Evolutionary conservation across 1,140 invertebrate genomes (phyloP).

Genomic region (Mesaphorura yosii): DNA sequence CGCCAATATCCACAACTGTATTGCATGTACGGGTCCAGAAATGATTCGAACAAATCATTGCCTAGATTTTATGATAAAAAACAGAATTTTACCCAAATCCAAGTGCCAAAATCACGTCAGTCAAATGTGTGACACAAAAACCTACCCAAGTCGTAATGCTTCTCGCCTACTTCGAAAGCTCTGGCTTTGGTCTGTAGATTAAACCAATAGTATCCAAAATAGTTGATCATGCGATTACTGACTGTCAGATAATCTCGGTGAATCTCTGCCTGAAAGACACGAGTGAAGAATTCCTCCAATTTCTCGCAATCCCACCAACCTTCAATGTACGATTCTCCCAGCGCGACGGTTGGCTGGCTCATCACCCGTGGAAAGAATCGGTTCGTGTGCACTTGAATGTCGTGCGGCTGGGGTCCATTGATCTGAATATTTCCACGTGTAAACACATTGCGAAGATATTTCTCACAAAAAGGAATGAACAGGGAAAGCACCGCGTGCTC

Average conservation of each 20-base stretch:
- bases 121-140: no score
- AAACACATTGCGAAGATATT: no score
- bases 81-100: not conserved
- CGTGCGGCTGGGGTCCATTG: no score
- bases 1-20: constrained; percentile 14
- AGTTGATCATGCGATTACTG: constrained; percentile 1
- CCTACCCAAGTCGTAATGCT: constrained; percentile 13
- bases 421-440: no score
- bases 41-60: constrained; percentile 1
- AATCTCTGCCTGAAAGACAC: not conserved
- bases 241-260: not conserved
- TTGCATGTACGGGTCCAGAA: constrained; percentile 2
- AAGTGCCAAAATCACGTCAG: no score
- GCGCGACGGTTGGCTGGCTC: not conserved
- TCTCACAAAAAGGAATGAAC: no score
- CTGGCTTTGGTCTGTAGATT: constrained; percentile 3
- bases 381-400: no score
- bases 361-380: no score
- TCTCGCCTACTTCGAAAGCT: constrained; percentile 12
- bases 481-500: no score
- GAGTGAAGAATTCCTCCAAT: not conserved
- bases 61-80: constrained; percentile 2
- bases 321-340: constrained; percentile 13
- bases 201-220: not conserved
- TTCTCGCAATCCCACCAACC: constrained; percentile 3